Conservation (phyloP, 1,140 invertebrate species). For the Neocloeon triangulifer region DNA sequence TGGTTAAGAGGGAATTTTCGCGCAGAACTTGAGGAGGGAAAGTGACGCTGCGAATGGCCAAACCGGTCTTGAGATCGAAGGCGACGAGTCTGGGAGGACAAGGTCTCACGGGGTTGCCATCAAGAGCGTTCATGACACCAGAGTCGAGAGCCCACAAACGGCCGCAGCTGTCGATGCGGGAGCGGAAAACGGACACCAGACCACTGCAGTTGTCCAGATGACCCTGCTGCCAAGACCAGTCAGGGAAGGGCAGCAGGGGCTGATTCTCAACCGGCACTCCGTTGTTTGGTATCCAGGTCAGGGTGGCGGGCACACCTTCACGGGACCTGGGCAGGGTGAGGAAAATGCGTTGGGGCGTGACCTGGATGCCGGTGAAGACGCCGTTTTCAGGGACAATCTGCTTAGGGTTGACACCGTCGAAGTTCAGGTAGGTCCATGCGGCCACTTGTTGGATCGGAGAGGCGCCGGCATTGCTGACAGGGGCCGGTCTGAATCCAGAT, state of each 20-base stretch:
- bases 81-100: slow-evolving; percentile 60
- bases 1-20: slow-evolving; percentile 45
- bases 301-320: slow-evolving; percentile 43
- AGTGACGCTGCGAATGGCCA: slow-evolving; percentile 29
- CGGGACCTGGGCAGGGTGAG: slow-evolving; percentile 42
- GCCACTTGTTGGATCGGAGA: no score
- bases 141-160: slow-evolving; percentile 31
- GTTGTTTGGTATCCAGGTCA: slow-evolving; percentile 34
- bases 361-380: slow-evolving; percentile 47
- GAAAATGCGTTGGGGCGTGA: slow-evolving; percentile 44
- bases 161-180: slow-evolving; percentile 46
- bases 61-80: slow-evolving; percentile 47
- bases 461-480: no score
- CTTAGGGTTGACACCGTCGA: no score
- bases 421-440: no score
- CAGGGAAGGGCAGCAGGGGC: slow-evolving; percentile 41
- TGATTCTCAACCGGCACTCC: slow-evolving; percentile 1
- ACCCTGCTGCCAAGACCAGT: slow-evolving; percentile 52
- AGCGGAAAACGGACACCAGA: slow-evolving; percentile 51
- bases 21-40: slow-evolving; percentile 25
- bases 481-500: no score
- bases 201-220: slow-evolving; percentile 41
- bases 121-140: slow-evolving; percentile 46
- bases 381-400: slow-evolving; percentile 34
- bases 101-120: slow-evolving; percentile 38